phyloP scores from a whole-genome alignment of 2,888 invertebrate genomes.

The Poecilobothrus nobilitatus region DNA sequence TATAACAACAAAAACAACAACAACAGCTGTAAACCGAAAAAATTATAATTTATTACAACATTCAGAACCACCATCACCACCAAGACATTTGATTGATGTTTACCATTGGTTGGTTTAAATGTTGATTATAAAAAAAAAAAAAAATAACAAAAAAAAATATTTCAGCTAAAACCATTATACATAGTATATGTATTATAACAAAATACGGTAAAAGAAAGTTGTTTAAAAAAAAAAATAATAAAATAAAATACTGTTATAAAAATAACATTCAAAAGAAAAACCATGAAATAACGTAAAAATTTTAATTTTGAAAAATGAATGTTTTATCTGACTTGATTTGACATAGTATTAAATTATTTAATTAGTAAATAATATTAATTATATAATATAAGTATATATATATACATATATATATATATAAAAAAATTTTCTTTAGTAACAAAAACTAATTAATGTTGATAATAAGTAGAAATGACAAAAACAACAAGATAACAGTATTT shows the following conservation, averaged over 20 bases:
- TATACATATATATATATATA: too few relatives aligned
- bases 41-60: background rate
- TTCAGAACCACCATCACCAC: constrained; percentile 12
- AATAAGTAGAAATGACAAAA: too few relatives aligned
- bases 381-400: background rate
- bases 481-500: too few relatives aligned
- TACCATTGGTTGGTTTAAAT: constrained; percentile 24
- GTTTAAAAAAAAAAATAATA: background rate
- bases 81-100: constrained; percentile 26
- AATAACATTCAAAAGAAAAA: too few relatives aligned
- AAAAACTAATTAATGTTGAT: too few relatives aligned
- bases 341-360: constrained; percentile 4
- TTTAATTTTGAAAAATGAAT: background rate
- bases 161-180: too few relatives aligned
- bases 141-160: background rate
- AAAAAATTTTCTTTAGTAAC: too few relatives aligned
- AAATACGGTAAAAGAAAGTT: background rate
- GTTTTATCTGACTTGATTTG: background rate
- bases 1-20: background rate
- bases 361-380: background rate
- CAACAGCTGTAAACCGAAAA: background rate
- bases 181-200: too few relatives aligned
- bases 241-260: too few relatives aligned
- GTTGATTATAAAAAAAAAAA: too few relatives aligned
- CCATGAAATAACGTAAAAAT: too few relatives aligned